Base-by-base conservation (phyloP, 2,797 vertebrate genomes). In the Momotus momota region DNA sequence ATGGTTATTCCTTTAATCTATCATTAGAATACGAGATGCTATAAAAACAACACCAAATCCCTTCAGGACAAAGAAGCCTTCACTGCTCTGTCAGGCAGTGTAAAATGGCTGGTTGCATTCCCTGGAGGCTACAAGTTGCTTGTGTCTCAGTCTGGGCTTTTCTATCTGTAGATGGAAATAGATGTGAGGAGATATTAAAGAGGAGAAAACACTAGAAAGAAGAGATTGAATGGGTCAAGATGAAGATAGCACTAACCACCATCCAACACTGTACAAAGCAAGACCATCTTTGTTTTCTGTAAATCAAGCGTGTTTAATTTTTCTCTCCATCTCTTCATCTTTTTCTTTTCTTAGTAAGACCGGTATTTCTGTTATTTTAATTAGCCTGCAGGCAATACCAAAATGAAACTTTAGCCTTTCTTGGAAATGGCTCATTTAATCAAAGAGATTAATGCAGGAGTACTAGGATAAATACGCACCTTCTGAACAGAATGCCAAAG, bases 241-340 rank as follows among this genome's bases (percentile, higher is more conserved):
- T 69, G 74, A 84, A 95, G 88, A 88, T 45, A 81, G 70, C 25
- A 35, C 74, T 92, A n/a, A 74, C 52, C 27, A 43, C 29, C 65
- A 46, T 18, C 58, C 33, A 70, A 20, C 70, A 69, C 41, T 73
- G 57, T 31, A 55, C 45, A 89, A 88, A 94, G 88, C 40, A 93
- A 94, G 57, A 10, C 55, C 25, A 19, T 51, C 72, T 95, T 94
- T 94, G 91, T 94, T 96, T 96, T 69, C 65, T 81, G 48, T 83
- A 77, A 83, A 61, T 61, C 52, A 94, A 86, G 43, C 79, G 54
- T 93, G 52, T 69, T 85, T 61, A 67, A 3, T 45, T 41, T 33
- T 38, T 73, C 64, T 90, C 73, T 70, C 43, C 14, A 6, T 61
- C 49, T 88, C 72, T 35, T 90, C 0, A 0, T 69, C 62, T 86